A percentile compares a stretch with the other conserved stretches of the same genome.
Conservation (phyloP, 2,797 vertebrate genomes). For the Acipenser ruthenus region DNA sequence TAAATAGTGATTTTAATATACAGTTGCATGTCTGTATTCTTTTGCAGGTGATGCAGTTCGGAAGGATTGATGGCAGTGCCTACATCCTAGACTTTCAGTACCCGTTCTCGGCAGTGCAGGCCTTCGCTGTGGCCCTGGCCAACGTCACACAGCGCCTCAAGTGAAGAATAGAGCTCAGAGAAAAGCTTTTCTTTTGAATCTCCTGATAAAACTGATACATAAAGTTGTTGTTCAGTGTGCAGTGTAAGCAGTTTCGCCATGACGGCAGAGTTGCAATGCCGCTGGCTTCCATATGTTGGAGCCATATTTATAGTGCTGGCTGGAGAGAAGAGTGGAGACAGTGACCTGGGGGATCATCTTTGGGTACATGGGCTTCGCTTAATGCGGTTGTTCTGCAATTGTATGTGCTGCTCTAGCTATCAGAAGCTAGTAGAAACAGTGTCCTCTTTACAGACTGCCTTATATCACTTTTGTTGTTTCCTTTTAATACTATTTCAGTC, state of each 20-base stretch:
- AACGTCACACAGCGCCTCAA: slow-evolving; percentile 99
- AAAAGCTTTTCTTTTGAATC: neutral
- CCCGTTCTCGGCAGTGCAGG: slow-evolving; percentile 97
- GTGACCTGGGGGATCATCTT: slow-evolving; percentile 39
- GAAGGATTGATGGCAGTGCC: slow-evolving; percentile 95
- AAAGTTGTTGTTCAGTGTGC: slow-evolving; percentile 26
- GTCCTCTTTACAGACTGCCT: slow-evolving; percentile 50
- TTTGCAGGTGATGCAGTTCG: slow-evolving; percentile 96
- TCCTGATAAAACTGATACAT: slow-evolving; percentile 18
- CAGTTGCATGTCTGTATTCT: neutral
- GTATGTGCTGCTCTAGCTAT: slow-evolving; percentile 68
- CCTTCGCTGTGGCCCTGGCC: slow-evolving; percentile 96
- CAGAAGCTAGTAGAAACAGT: slow-evolving; percentile 51
- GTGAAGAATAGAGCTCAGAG: slow-evolving; percentile 48
- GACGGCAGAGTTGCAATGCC: slow-evolving; percentile 51
- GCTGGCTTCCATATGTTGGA: slow-evolving; percentile 49
- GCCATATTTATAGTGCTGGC: slow-evolving; percentile 53
- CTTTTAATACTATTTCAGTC: slow-evolving; percentile 43
- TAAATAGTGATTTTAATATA: too few species aligned
- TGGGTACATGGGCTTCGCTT: slow-evolving; percentile 60
- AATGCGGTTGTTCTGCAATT: slow-evolving; percentile 63
- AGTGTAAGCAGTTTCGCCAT: slow-evolving; percentile 26
- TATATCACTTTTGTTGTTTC: slow-evolving; percentile 43
- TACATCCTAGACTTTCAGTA: slow-evolving; percentile 99
- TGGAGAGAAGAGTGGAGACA: slow-evolving; percentile 46